These are phyloP conservation scores for Caradrina kadenii DNA, from an alignment of 2,888 invertebrate genomes.

Conservation along the genomic window DNA sequence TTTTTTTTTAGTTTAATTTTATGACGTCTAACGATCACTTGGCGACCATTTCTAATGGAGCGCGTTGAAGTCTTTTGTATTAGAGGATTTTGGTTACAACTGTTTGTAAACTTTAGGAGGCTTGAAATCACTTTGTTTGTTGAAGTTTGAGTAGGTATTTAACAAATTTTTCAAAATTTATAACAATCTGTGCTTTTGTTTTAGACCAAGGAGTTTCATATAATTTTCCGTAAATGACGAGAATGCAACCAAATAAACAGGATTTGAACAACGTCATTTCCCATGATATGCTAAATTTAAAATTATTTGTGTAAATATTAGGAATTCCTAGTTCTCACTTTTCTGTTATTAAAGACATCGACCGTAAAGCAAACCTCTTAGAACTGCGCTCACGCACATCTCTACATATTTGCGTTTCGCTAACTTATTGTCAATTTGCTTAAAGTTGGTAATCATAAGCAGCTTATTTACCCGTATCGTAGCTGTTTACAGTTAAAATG, in stretches of 20 bases:
- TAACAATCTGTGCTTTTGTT: not conserved
- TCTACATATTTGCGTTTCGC: conserved; percentile 43
- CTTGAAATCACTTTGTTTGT: not conserved
- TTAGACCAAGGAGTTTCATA: not conserved
- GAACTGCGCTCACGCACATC: conserved; percentile 30
- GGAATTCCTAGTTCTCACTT: not conserved
- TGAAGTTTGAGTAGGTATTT: not conserved
- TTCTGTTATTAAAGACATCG: conserved; percentile 37
- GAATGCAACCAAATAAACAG: not conserved
- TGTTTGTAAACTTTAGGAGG: conserved; percentile 33
- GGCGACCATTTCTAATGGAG: conserved; percentile 28
- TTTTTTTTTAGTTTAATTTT: conserved; percentile 66
- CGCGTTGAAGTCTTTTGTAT: conserved; percentile 71
- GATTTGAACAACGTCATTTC: not conserved
- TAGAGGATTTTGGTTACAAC: conserved; percentile 17
- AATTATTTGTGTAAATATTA: conserved; percentile 13
- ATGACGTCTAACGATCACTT: conserved; percentile 54
- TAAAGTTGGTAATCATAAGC: not conserved
- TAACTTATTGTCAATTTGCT: conserved; percentile 16
- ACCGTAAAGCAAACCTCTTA: conserved; percentile 31
- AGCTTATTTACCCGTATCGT: not conserved
- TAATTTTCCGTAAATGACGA: too few relatives aligned
- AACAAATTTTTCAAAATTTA: not conserved
- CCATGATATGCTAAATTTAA: not conserved
- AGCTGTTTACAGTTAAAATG: not conserved